A percentile compares a stretch with the other conserved stretches of the same genome.
Conservation (phyloP, 2,797 vertebrate genomes). For the Anguilla anguilla region DNA sequence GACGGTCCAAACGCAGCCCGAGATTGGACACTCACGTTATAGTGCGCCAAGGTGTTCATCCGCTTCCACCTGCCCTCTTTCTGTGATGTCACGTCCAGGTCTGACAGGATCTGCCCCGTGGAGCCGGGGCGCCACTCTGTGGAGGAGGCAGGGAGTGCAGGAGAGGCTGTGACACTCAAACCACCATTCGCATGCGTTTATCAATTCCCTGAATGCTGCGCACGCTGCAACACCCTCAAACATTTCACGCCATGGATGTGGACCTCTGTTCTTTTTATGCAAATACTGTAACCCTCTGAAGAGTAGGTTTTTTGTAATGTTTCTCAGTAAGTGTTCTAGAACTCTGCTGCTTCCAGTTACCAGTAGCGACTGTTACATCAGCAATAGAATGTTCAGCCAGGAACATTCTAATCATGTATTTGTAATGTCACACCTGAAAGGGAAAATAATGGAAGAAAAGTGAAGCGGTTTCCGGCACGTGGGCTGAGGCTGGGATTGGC, state of each 20-base stretch:
- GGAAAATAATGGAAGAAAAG: not conserved
- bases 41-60: slow-evolving; percentile 95
- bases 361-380: no score
- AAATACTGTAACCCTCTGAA: no score
- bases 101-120: slow-evolving; percentile 94
- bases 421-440: no score
- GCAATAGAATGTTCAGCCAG: no score
- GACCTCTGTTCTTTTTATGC: no score
- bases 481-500: not conserved
- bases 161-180: not conserved
- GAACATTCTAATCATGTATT: no score
- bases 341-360: no score
- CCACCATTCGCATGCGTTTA: not conserved
- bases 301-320: no score
- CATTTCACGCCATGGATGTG: no score
- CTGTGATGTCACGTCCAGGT: slow-evolving; percentile 95
- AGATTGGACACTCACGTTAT: slow-evolving; percentile 83
- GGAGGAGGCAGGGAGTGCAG: slow-evolving; percentile 35
- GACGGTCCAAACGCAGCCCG: no score
- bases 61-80: slow-evolving; percentile 92
- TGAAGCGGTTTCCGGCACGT: not conserved
- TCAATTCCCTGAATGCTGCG: not conserved
- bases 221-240: no score
- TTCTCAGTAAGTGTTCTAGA: no score
- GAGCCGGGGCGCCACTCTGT: slow-evolving; percentile 96